phyloP scores from a whole-genome alignment of 1,140 invertebrate genomes.

The Heterodera carotae region DNA sequence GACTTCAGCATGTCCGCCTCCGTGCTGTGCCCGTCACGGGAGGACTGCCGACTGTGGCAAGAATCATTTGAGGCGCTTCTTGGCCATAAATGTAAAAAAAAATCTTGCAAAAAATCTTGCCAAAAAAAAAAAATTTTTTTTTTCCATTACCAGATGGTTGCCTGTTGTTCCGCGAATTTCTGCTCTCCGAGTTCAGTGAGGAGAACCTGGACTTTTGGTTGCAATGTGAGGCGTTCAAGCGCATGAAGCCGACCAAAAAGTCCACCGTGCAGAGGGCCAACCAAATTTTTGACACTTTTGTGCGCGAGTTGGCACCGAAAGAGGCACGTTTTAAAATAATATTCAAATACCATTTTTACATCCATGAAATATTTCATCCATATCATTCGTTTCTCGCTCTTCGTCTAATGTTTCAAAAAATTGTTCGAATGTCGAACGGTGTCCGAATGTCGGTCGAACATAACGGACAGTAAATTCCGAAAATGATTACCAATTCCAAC shows the following conservation, averaged over 20 bases:
- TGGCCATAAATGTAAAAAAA: slow-evolving; percentile 43
- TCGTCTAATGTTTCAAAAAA: too few relatives aligned
- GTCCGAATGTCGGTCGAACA: too few relatives aligned
- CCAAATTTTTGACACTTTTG: slow-evolving; percentile 40
- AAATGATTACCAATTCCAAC: too few relatives aligned
- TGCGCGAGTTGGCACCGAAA: slow-evolving; percentile 43
- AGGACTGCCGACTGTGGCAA: slow-evolving; percentile 50
- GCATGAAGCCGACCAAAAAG: slow-evolving; percentile 47
- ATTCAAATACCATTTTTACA: neutral
- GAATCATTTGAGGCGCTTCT: slow-evolving; percentile 52
- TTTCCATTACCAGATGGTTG: slow-evolving; percentile 42
- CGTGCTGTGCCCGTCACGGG: slow-evolving; percentile 44
- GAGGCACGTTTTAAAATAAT: slow-evolving; percentile 37
- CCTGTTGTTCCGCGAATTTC: slow-evolving; percentile 47
- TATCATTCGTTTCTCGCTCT: too few relatives aligned
- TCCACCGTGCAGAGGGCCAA: slow-evolving; percentile 46
- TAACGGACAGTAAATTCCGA: too few relatives aligned
- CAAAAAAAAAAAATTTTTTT: slow-evolving; percentile 6
- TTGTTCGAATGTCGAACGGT: too few relatives aligned
- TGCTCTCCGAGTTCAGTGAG: slow-evolving; percentile 44
- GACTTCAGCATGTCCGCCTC: slow-evolving; percentile 49
- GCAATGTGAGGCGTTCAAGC: slow-evolving; percentile 52
- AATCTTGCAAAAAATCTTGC: slow-evolving; percentile 15
- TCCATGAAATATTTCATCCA: too few relatives aligned
- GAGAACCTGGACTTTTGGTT: slow-evolving; percentile 55